Evolutionary conservation across 2,797 vertebrate species (phyloP), one percentile per base, ranked within the genome.

Genomic region (Eutrigla gurnardus): DNA sequence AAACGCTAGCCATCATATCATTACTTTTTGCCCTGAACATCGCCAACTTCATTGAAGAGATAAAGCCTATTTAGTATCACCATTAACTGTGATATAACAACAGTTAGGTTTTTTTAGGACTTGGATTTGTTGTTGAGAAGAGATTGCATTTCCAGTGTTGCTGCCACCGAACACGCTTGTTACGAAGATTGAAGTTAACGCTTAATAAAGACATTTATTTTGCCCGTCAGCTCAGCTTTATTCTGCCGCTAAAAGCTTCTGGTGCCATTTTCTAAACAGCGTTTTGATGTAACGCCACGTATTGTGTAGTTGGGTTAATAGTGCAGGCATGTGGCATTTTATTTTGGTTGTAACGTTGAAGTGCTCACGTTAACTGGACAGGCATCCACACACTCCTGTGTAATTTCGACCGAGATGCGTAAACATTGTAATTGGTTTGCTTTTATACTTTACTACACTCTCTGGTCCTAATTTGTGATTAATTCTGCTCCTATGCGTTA

Each of bases 11-110:
- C 78, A 78, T 81, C 82, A 80, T 87, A 84, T 75, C 73, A 76
- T 84, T 86, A 85, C 76, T 89, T 90, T 25, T 80, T 64, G 47
- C 59, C 39, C 8, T 49, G 54, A 40, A 61, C 58, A 64, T 45
- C 73, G 4, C 4, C 60, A 80, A 88, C 81, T 84, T 75, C 5
- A 73, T 75, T 73, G 75, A 17, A 45, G 2, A 66, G 13, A 68
- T 40, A 37, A 72, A 70, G 13, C 14, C 2, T 0, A 6, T 64
- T 72, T 43, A 3, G 0, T 55, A 5, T 17, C 0, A 4, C 8
- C 2, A 40, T 65, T 17, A 55, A 50, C 3, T 47, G 9, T 35
- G 1, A 7, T 36, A 7, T 47, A 25, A 18, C 17, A 4, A 0
- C 1, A 43, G n/a, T 39, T 45, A 2, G 6, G 43, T 43, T 64